Evolutionary conservation across 2,888 invertebrate genomes (phyloP), one percentile per base, ranked within the genome.

Genomic region (Caenorhabditis sp.): DNA sequence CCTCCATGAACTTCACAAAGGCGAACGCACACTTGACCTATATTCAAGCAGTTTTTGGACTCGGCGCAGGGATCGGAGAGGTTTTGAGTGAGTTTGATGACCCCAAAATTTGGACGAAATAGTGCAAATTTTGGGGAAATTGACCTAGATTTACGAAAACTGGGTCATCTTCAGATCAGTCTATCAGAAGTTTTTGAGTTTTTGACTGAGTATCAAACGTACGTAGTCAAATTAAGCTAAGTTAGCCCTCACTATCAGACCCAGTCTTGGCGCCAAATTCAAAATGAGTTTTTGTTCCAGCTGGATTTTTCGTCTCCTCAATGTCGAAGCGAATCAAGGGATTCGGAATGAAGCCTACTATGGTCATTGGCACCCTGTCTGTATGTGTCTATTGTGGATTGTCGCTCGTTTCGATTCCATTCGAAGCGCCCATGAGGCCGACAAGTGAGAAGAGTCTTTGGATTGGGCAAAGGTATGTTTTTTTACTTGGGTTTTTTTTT

Each of bases 321-420:
- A 54, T 88, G 73, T 83, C 82, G 28, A 61, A 81, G 26, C 54
- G 81, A 22, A 64, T 81, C 76, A 77, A 84, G 19, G 84, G 87
- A 41, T 87, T 88, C 56, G 84, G 87, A 3, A 72, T 87, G 44
- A 73, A 74, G 31, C 88, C 88, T 10, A 84, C 86, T 16, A 86
- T 86, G 85, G 47, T 61, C 1, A 86, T 87, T 16, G 87, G 86
- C 4, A 64, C 73, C 7, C 16, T 66, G 0, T 47, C 74, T 51
- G 72, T 63, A 0, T 49, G 70, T 8, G 14, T 80, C 1, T 77
- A 81, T 0, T 59, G 82, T 5, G 47, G 59, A 6, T 58, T 86
- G n/a, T 70, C 85, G 12, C 54, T 51, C 41, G 38, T 83, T 16
- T 85, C 86, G 19, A 87, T 86, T 10, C 88, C 88, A 3, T 73